A percentile compares a stretch with the other conserved stretches of the same genome.
Evolutionary conservation across 92 coral and sea anemone genomes (phyloP).

Genomic region (Phymanthus crucifer): DNA sequence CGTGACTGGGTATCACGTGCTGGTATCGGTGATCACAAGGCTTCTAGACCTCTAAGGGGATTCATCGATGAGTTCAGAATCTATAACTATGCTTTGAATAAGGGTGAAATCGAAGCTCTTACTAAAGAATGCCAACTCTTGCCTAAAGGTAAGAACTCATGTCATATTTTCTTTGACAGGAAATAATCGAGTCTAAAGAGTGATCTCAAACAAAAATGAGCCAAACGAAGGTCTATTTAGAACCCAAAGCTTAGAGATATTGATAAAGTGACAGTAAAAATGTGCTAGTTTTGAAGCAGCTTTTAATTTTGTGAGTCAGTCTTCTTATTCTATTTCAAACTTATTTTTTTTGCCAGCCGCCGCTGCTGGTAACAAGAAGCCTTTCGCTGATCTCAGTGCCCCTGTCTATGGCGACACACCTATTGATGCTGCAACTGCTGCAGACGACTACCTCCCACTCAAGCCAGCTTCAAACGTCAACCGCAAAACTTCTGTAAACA

Average conservation of each 20-base stretch:
- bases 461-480: slow-evolving; percentile 19
- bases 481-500: slow-evolving; percentile 31
- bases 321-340: neutral
- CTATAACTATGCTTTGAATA: slow-evolving; percentile 90
- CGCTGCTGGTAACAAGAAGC: slow-evolving; percentile 45
- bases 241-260: too few relatives aligned
- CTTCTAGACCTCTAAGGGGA: slow-evolving; percentile 86
- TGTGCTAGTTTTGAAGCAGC: too few relatives aligned
- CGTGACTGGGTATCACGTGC: slow-evolving; percentile 95
- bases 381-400: slow-evolving; percentile 40
- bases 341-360: slow-evolving; percentile 12
- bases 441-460: slow-evolving; percentile 44
- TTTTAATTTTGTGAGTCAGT: neutral
- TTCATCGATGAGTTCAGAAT: slow-evolving; percentile 95
- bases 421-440: slow-evolving; percentile 26
- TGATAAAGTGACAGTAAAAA: too few relatives aligned
- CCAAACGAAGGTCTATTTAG: too few relatives aligned
- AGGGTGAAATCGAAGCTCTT: slow-evolving; percentile 64
- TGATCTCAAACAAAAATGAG: neutral
- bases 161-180: neutral
- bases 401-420: slow-evolving; percentile 43
- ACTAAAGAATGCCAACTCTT: slow-evolving; percentile 69
- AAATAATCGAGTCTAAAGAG: neutral
- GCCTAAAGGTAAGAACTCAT: slow-evolving; percentile 15
- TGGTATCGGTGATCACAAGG: slow-evolving; percentile 99